Evolutionary conservation across 53 echinoderm and acorn worm species (phyloP).

Genomic region (Antedon mediterranea): DNA sequence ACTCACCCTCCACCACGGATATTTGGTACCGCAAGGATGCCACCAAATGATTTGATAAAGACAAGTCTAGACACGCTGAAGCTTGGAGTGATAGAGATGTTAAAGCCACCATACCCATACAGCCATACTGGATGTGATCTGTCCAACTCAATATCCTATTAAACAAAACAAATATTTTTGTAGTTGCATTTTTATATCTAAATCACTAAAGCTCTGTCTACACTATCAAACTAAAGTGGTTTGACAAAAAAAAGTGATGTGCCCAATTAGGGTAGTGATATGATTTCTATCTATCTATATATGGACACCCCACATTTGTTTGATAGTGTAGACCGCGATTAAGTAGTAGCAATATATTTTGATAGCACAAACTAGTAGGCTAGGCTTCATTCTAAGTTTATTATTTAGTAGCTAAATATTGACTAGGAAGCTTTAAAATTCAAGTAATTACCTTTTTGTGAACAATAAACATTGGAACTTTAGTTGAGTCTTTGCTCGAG

Average conservation of each 20-base stretch:
- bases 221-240: no score
- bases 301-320: no score
- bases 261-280: no score
- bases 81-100: constrained; percentile 88
- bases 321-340: no score
- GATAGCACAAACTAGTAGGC: neutral
- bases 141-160: constrained; percentile 58
- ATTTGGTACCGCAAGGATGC: constrained; percentile 80
- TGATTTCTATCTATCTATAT: no score
- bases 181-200: no score
- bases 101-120: constrained; percentile 94
- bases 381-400: neutral
- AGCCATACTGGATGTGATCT: constrained; percentile 76
- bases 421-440: no score
- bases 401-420: no score
- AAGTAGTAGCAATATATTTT: no score
- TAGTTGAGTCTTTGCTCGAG: constrained; percentile 70
- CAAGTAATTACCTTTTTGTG: constrained; percentile 66
- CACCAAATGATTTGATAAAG: constrained; percentile 78
- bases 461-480: constrained; percentile 84
- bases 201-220: no score
- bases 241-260: no score
- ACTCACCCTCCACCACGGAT: constrained; percentile 93
- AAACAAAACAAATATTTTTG: neutral
- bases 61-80: constrained; percentile 85